Evolutionary conservation across 2,113 vertebrate genomes (phyloP).

Genomic region (Catagonus wagneri): DNA sequence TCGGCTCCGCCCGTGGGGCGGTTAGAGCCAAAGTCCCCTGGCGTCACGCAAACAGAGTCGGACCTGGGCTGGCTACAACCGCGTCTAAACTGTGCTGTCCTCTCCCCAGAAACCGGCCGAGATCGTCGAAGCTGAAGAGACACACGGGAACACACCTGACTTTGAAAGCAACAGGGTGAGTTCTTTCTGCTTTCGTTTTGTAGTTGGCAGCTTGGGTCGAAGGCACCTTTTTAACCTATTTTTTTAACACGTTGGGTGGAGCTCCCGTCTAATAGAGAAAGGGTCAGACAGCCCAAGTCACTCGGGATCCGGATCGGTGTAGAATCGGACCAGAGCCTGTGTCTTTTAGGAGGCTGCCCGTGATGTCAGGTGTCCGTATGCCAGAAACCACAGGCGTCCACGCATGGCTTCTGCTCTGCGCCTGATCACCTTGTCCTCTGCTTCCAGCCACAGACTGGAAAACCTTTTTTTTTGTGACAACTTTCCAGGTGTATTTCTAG

Average conservation of each 20-base stretch:
- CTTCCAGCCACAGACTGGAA: neutral
- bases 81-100: fast-evolving
- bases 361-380: too few relatives aligned
- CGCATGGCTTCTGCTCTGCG: fast-evolving
- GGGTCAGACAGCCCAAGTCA: fast-evolving
- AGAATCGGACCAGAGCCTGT: fast-evolving
- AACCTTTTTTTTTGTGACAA: too few relatives aligned
- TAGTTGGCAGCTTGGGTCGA: fast-evolving
- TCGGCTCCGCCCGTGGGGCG: neutral
- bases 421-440: fast-evolving
- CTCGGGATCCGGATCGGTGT: fast-evolving
- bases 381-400: fast-evolving
- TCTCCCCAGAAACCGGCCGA: neutral
- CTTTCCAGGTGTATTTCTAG: neutral
- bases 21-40: too few relatives aligned
- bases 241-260: fast-evolving
- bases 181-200: neutral
- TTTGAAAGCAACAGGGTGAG: neutral
- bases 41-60: neutral
- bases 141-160: fast-evolving
- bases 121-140: constrained; percentile 52
- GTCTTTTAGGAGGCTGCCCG: neutral
- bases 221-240: neutral
- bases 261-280: fast-evolving
- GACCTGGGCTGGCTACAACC: fast-evolving